Conservation (phyloP, 2,113 vertebrate genomes). For the Brevimyrus niger region DNA sequence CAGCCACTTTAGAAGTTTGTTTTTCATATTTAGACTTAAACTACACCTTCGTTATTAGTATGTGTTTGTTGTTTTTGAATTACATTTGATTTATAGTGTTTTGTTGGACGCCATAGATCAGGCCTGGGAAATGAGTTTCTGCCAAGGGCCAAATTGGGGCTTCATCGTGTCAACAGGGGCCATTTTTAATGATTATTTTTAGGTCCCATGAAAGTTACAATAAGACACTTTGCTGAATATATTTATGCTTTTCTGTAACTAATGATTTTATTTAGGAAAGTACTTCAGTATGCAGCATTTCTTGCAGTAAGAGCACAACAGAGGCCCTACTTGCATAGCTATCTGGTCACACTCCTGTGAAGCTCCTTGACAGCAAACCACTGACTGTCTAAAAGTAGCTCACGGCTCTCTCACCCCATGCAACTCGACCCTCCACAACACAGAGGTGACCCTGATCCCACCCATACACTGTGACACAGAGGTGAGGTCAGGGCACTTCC, state of each 20-base stretch:
- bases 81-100: background rate
- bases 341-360: background rate
- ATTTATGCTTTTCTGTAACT: background rate
- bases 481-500: background rate
- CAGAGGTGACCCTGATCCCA: background rate
- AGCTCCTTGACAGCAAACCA: background rate
- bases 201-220: background rate
- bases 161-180: background rate
- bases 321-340: background rate
- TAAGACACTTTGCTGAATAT: background rate
- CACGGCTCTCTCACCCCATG: conserved; percentile 17
- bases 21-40: background rate
- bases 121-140: background rate
- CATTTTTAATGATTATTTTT: background rate
- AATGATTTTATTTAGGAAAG: background rate
- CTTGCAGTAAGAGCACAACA: background rate
- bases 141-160: background rate
- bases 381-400: conserved; percentile 33
- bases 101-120: background rate
- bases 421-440: conserved; percentile 23
- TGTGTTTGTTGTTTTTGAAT: background rate
- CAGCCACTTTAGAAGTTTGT: background rate
- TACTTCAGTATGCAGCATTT: background rate
- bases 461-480: background rate
- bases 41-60: background rate